Evolutionary conservation across 2,113 vertebrate genomes (phyloP), one percentile per base, ranked within the genome.

Genomic region (Chloropsis cyanopogon): DNA sequence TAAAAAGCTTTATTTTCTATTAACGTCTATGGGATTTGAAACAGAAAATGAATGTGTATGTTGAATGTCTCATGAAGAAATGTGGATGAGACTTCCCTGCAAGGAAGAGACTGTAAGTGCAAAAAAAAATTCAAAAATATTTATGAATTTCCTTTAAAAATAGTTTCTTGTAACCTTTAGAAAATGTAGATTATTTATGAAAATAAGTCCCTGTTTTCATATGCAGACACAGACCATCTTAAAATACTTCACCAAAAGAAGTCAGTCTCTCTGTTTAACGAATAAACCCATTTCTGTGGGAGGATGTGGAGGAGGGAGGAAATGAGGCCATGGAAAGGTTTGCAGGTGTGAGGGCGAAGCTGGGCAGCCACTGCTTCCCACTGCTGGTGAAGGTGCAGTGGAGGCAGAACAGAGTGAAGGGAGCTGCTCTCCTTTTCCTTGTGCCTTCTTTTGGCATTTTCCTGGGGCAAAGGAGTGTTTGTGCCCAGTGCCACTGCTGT

Each of bases 261-360:
- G 29, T 18, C 49, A 29, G 52, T n/a, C 33, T n/a, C 77, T 90
- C 93, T 95, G 86, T 88, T 92, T 86, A 92, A 88, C 35, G 93
- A 72, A 93, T 81, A 94, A 75, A 80, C 46, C 42, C 52, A 5
- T 44, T 86, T 93, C 76, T 77, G 92, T 82, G 79, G 94, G 82
- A 96, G 90, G 84, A 91, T 89, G 81, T 1, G 47, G 81, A 96
- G 84, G 93, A 95, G 93, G 76, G 87, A 94, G 93, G 92, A 94
- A 92, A 88, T 88, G 96, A 95, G 92, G 90, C 68, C 50, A 19
- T 31, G 71, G 92, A 80, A 92, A 64, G 24, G 33, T 69, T 88
- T 81, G 76, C 92, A 92, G 92, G 94, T 95, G 86, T 66, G 82
- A 88, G 88, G 39, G 56, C 64, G 70, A 92, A 86, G 50, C n/a